These are phyloP conservation scores for Poeciliopsis presidionis DNA, from an alignment of 2,797 vertebrate genomes.

Conservation along the genomic window DNA sequence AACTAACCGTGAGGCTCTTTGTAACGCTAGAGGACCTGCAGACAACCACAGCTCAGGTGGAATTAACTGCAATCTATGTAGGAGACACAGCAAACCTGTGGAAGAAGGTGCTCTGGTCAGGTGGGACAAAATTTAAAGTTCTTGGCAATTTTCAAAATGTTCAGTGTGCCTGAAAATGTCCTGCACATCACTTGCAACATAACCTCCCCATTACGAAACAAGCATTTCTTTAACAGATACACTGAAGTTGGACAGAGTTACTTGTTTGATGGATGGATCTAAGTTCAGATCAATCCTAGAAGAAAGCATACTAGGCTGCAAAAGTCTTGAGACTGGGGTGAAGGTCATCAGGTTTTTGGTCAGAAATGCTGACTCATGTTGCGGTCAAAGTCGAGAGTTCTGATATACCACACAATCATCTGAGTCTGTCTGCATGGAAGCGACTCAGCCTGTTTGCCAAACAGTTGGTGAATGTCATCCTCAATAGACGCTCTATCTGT, in stretches of 20 bases:
- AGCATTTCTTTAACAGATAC: background rate
- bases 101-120: background rate
- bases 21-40: background rate
- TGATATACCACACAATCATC: constrained; percentile 44
- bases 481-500: constrained; percentile 69
- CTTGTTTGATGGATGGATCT: background rate
- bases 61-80: background rate
- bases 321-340: background rate
- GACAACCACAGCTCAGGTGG: background rate
- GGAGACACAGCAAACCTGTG: background rate
- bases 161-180: background rate
- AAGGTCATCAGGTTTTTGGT: constrained; percentile 38
- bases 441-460: constrained; percentile 38
- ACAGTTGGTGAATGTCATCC: constrained; percentile 33
- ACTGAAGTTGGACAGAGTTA: background rate
- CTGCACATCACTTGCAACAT: background rate
- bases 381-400: constrained; percentile 26
- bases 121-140: background rate
- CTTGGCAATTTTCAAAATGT: background rate
- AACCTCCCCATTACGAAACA: background rate
- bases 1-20: background rate
- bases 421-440: constrained; percentile 38
- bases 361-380: constrained; percentile 69
- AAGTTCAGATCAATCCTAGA: background rate
- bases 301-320: background rate